A percentile compares a stretch with the other conserved stretches of the same genome.
Evolutionary conservation across 2,888 invertebrate species (phyloP).

Genomic region (Nomada flava): DNA sequence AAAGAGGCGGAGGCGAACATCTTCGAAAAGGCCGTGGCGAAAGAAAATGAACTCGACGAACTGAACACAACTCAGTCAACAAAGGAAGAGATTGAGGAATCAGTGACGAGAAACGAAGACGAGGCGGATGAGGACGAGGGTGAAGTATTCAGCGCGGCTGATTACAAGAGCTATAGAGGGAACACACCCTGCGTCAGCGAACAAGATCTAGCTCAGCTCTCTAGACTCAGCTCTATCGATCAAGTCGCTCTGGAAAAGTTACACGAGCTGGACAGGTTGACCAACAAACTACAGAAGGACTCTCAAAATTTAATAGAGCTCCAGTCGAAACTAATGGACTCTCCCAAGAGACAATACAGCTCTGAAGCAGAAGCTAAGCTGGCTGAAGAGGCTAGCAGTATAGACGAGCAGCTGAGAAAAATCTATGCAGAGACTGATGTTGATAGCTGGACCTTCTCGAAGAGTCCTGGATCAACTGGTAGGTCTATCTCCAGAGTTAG

Average conservation of each 20-base stretch:
- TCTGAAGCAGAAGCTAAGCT: slow-evolving; percentile 87
- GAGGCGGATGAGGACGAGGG: slow-evolving; percentile 85
- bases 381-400: slow-evolving; percentile 88
- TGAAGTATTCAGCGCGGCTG: slow-evolving; percentile 90
- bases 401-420: slow-evolving; percentile 89
- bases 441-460: slow-evolving; percentile 89
- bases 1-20: slow-evolving; percentile 72
- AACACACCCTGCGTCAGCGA: slow-evolving; percentile 91
- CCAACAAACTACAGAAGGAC: slow-evolving; percentile 91
- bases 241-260: slow-evolving; percentile 92
- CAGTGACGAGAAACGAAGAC: slow-evolving; percentile 83
- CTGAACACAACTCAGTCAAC: slow-evolving; percentile 41
- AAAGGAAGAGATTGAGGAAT: slow-evolving; percentile 72
- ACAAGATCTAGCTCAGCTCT: slow-evolving; percentile 91
- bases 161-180: slow-evolving; percentile 92
- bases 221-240: slow-evolving; percentile 91
- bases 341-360: slow-evolving; percentile 85
- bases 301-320: slow-evolving; percentile 91
- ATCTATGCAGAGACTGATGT: slow-evolving; percentile 88
- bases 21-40: slow-evolving; percentile 61
- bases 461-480: slow-evolving; percentile 86
- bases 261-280: slow-evolving; percentile 91
- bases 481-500: slow-evolving; percentile 82
- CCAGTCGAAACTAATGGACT: slow-evolving; percentile 89
- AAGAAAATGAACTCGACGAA: slow-evolving; percentile 70